These are phyloP conservation scores for Zosterops lateralis DNA, from an alignment of 2,113 vertebrate genomes.

Conservation along the genomic window DNA sequence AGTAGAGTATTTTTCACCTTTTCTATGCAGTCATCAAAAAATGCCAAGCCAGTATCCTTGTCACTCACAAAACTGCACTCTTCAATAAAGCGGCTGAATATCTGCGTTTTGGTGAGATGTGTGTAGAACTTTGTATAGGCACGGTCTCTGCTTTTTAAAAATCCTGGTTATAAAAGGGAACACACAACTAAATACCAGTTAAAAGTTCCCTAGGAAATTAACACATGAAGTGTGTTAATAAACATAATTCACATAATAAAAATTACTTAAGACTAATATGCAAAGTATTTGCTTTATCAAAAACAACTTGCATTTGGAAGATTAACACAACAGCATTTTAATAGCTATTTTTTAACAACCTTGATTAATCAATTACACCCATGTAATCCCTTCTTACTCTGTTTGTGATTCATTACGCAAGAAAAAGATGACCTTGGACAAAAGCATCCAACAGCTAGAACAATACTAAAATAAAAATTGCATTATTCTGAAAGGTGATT, in stretches of 20 bases:
- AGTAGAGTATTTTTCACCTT: constrained; percentile 80
- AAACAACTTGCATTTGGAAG: neutral
- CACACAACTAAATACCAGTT: constrained; percentile 22
- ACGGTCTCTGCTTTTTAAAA: constrained; percentile 95
- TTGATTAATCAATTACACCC: neutral
- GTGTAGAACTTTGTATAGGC: constrained; percentile 95
- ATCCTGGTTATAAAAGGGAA: constrained; percentile 76
- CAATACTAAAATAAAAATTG: neutral
- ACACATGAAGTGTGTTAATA: neutral
- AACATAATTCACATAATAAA: neutral
- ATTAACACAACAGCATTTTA: neutral
- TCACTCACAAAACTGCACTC: constrained; percentile 98
- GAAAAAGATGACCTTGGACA: neutral
- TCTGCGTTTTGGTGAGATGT: constrained; percentile 92
- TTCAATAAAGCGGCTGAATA: constrained; percentile 98
- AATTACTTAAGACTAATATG: neutral
- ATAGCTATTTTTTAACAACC: neutral
- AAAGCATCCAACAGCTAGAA: neutral
- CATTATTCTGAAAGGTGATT: neutral
- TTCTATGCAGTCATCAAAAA: constrained; percentile 98
- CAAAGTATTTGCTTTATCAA: neutral
- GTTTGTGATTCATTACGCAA: neutral
- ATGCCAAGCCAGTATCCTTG: constrained; percentile 96
- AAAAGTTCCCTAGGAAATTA: neutral
- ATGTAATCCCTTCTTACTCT: neutral